Evolutionary conservation across 1,140 invertebrate genomes (phyloP), one percentile per base, ranked within the genome.

Genomic region (Pseudachorutes palmiensis): DNA sequence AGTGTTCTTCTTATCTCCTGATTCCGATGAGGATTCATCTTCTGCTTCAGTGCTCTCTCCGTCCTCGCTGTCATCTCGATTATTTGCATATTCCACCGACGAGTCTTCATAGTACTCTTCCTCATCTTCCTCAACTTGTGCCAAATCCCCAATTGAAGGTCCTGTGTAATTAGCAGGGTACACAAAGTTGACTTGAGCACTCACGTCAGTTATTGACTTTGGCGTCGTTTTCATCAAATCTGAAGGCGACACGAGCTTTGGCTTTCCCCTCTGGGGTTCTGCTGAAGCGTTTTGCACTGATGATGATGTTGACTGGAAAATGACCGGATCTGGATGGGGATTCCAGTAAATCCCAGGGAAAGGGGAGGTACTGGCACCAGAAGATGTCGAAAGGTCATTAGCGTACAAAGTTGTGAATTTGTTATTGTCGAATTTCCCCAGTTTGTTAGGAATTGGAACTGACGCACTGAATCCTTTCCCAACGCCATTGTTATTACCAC

Each of bases 1-100:
- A 59, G 26, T 26, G 59, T 63, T 55, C 22, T 62, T 62, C 33
- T 61, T 22, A 29, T 55, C 41, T 22, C 57, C 59, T 12, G 51
- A 55, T 55, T 55, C 51, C 5, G 14, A 19, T 16, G 51, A 29
- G 14, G 49, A 2, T 12, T 2, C 58, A 2, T 22, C 58, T 29
- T 9, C 58, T 16, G 2, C 58, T 28, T 30, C 24, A 24, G 24
- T 29, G 22, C 22, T 60, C 9, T 31, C 22, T 60, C 30, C 58
- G 9, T 31, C 58, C 24, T 24, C 51, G 9, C 24, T 22, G 24
- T 55, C 58, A 28, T 60, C 58, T 28, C 30, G 26, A 60, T 60
- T 55, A 5, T 55, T 3, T 5, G 24, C 51, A 55, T 55, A 55
- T 5, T 55, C 51, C 36, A 41, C 5, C 9, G 51, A 55, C 5